Evolutionary conservation across 2,113 vertebrate genomes (phyloP).

Genomic region (Indicator indicator): DNA sequence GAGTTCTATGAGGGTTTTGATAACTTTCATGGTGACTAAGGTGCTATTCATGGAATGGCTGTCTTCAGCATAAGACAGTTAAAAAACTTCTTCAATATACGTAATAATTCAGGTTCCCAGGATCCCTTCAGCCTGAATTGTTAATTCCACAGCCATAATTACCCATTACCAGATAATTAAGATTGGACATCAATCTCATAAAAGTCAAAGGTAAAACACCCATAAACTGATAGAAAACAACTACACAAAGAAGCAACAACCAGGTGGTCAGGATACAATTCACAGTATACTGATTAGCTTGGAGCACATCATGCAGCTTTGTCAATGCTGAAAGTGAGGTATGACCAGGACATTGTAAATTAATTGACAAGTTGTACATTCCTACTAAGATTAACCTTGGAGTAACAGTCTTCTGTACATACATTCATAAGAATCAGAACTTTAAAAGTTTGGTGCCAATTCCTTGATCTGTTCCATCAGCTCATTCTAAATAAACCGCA

Average conservation of each 20-base stretch:
- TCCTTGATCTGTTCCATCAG: not conserved
- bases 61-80: not conserved
- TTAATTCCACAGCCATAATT: not conserved
- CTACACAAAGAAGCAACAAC: not conserved
- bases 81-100: not conserved
- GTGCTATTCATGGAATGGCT: not conserved
- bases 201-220: not conserved
- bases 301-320: not conserved
- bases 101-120: not conserved
- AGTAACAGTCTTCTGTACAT: not conserved
- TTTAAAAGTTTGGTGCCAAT: not conserved
- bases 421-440: not conserved
- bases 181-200: not conserved
- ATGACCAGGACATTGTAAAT: not conserved
- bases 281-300: not conserved
- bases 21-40: constrained; percentile 8
- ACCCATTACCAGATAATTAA: not conserved
- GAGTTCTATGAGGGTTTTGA: not conserved
- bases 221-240: not conserved
- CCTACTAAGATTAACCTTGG: not conserved
- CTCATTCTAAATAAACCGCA: not conserved
- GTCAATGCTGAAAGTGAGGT: not conserved
- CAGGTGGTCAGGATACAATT: not conserved
- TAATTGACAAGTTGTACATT: not conserved
- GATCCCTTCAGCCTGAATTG: not conserved